phyloP scores from a whole-genome alignment of 2,888 invertebrate species.

The Pasiphila rectangulata region DNA sequence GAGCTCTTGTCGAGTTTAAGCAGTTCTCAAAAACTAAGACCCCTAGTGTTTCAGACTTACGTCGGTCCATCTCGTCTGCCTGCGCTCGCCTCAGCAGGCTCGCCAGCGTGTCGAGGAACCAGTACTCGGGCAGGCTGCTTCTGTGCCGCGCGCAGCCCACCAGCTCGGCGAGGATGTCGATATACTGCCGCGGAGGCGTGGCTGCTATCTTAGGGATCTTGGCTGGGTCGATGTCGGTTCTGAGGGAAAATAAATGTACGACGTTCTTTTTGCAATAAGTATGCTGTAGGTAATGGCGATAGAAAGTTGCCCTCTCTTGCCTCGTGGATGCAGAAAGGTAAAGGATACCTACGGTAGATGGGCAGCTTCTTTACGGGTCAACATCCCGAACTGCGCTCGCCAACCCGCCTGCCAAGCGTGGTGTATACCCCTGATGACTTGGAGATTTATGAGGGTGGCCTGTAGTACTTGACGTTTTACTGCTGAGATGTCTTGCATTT shows the following conservation, averaged over 20 bases:
- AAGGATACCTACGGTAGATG: not conserved
- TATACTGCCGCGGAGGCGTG: constrained; percentile 59
- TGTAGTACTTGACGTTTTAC: no score
- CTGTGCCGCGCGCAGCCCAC: constrained; percentile 62
- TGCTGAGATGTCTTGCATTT: no score
- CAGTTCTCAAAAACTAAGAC: no score
- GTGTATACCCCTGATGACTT: no score
- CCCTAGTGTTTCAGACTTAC: constrained; percentile 44
- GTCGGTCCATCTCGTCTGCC: constrained; percentile 51
- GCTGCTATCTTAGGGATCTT: constrained; percentile 57
- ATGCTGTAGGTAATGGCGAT: not conserved
- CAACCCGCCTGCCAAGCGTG: no score
- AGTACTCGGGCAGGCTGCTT: constrained; percentile 69
- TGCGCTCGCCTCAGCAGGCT: constrained; percentile 67
- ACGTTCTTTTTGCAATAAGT: not conserved
- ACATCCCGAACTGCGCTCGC: no score
- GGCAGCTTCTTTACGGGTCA: not conserved
- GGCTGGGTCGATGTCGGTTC: constrained; percentile 51
- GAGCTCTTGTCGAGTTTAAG: no score
- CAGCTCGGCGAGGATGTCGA: constrained; percentile 60
- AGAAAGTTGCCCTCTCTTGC: not conserved
- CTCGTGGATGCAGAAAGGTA: not conserved
- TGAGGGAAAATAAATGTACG: constrained; percentile 17
- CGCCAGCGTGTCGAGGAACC: constrained; percentile 77
- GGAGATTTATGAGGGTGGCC: no score